Evolutionary conservation across 30 jellyfish, hydroid and myxozoan species (phyloP).

Genomic region (Pseudorhiza aurosa): DNA sequence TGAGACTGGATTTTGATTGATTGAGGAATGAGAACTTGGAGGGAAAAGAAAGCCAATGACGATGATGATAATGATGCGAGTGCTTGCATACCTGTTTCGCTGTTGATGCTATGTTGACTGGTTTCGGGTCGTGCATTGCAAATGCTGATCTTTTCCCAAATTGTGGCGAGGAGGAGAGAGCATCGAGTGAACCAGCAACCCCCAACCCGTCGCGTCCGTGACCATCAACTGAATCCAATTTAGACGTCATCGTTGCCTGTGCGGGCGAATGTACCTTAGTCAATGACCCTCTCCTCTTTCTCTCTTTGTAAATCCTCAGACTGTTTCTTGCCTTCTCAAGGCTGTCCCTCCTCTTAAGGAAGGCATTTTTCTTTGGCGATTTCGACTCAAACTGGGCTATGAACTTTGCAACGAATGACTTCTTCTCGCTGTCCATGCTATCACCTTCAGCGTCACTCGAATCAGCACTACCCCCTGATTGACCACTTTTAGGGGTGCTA

Average conservation of each 20-base stretch:
- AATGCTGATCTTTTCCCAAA: background rate
- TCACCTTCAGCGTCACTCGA: background rate
- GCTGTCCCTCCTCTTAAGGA: constrained; percentile 40
- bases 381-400: constrained; percentile 60
- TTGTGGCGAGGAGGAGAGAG: constrained; percentile 1
- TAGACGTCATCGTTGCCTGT: background rate
- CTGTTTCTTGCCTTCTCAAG: constrained; percentile 63
- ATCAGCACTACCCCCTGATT: background rate
- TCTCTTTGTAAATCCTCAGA: constrained; percentile 39
- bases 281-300: constrained; percentile 28
- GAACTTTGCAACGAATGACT: constrained; percentile 45
- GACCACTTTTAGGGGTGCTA: background rate
- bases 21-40: too few species aligned
- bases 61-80: too few species aligned
- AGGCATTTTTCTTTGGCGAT: constrained; percentile 14
- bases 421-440: background rate
- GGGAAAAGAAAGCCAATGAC: too few species aligned
- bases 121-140: constrained; percentile 32
- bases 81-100: background rate
- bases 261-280: background rate
- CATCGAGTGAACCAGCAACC: background rate
- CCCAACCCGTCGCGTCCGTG: background rate
- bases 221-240: background rate
- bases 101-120: constrained; percentile 5
- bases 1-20: too few species aligned